Percentiles rank a stretch among this genome's conserved stretches.
These are phyloP conservation scores for Ptychoptera contaminata DNA, from an alignment of 2,888 invertebrate species.

Conservation along the genomic window DNA sequence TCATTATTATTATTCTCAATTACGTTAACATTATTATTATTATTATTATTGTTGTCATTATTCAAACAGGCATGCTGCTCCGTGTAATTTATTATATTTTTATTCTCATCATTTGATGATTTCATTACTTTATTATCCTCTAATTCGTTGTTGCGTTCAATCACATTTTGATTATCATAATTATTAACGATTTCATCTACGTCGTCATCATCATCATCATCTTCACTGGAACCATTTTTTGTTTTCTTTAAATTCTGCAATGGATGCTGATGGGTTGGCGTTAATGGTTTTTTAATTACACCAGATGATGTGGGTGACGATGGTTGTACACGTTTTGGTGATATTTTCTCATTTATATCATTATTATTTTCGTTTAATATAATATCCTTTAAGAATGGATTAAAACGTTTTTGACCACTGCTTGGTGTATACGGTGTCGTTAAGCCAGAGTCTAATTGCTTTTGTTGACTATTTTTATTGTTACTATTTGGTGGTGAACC, in stretches of 20 bases:
- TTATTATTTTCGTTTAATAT: conserved; percentile 22
- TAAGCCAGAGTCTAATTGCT: not conserved
- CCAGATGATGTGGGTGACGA: conserved; percentile 4
- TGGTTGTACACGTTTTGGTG: conserved; percentile 4
- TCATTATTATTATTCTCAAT: not conserved
- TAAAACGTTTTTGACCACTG: conserved; percentile 36
- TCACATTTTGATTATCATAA: conserved; percentile 5
- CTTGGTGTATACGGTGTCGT: conserved; percentile 13
- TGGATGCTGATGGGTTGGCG: conserved; percentile 16
- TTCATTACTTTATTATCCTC: conserved; percentile 1
- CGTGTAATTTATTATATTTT: conserved; percentile 12
- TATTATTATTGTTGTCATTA: conserved; percentile 10
- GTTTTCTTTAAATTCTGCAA: conserved; percentile 7
- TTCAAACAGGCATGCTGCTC: conserved; percentile 1
- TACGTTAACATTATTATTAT: conserved; percentile 7
- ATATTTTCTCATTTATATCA: conserved; percentile 6
- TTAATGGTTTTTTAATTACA: conserved; percentile 11
- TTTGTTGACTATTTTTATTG: too few relatives aligned
- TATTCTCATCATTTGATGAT: not conserved
- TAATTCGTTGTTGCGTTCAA: conserved; percentile 2
- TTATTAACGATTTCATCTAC: conserved; percentile 6
- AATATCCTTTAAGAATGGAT: conserved; percentile 44
- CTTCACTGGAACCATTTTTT: conserved; percentile 1
- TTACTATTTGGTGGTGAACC: conserved; percentile 14
- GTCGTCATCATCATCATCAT: conserved; percentile 8